Evolutionary conservation across 1,140 invertebrate species (phyloP).

Genomic region (Nephotettix cincticeps): DNA sequence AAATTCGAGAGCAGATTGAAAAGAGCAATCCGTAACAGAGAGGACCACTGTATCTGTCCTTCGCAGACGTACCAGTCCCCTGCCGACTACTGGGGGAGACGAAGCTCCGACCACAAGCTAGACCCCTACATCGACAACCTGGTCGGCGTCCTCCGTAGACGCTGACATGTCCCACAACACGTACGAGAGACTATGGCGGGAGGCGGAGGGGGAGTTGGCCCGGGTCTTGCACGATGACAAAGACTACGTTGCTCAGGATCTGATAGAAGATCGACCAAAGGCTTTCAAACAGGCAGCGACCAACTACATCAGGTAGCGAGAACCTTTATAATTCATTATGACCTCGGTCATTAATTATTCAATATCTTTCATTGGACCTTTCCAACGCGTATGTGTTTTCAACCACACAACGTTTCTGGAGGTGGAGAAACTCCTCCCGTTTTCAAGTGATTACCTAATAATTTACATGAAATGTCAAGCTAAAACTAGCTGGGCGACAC

Average conservation of each 20-base stretch:
- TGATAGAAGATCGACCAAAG: conserved; percentile 10
- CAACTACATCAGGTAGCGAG: conserved; percentile 20
- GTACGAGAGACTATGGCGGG: conserved; percentile 10
- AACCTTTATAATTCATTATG: too few relatives aligned
- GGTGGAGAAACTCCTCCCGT: too few relatives aligned
- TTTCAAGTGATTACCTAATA: too few relatives aligned
- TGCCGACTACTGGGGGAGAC: not conserved
- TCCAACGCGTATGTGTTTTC: too few relatives aligned
- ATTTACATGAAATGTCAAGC: too few relatives aligned
- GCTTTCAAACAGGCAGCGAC: not conserved
- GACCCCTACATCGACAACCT: conserved; percentile 1
- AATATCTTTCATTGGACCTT: too few relatives aligned
- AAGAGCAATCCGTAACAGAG: not conserved
- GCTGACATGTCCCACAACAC: conserved; percentile 10
- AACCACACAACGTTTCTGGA: too few relatives aligned
- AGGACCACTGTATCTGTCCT: not conserved
- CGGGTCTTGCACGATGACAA: conserved; percentile 3
- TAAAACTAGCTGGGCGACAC: too few relatives aligned
- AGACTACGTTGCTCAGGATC: not conserved
- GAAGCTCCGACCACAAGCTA: not conserved
- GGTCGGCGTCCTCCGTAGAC: not conserved
- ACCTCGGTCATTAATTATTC: too few relatives aligned
- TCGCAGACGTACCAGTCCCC: too few relatives aligned
- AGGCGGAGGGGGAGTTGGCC: conserved; percentile 1
- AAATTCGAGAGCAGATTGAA: not conserved